Base-by-base conservation (phyloP, 35 echinoderm and acorn worm species). In the Acanthaster planci region DNA sequence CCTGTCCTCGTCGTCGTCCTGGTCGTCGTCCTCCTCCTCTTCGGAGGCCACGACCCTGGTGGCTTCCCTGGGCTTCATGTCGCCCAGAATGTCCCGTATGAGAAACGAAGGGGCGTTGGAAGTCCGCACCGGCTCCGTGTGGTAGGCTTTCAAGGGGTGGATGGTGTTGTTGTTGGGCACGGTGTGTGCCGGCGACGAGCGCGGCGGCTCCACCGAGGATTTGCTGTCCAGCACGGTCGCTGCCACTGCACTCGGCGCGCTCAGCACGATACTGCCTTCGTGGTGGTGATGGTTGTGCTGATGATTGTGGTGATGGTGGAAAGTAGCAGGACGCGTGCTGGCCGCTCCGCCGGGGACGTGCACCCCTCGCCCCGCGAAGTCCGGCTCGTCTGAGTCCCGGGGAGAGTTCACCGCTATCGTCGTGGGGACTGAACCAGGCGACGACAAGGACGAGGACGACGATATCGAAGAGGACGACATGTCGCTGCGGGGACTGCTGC, bases 11-110 rank as follows among this genome's bases (percentile, higher is more conserved):
- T 50, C 36, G 4, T 39, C 38, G 1, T 80, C 39, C 35, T 80
- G 35, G 1, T 80, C 77, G 38, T 83, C 81, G 12, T 27, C 27
- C 19, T 83, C 51, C 27, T 83, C 53, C 51, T 83, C 81, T 17
- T 83, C 51, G 32, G 21, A n/a, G 17, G 81, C 23, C 29, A 60
- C 81, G 51, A 56, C 26, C 8, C 35, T 18, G 1, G 26, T 83
- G 53, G 30, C 29, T 59, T 57, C 54, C 38, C 52, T 60, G 16
- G 52, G 53, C 81, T 59, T 57, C 81, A 83, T 79, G 17, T 79
- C 81, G 35, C 81, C 81, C 56, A 83, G 56, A 37, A 83, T 83
- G 81, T 83, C 81, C 56, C 81, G 53, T 34, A 83, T 83, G 9
- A 83, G 30, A 58, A 83, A 83, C 8, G 81, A 83, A 12, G 81